These are phyloP conservation scores for Luffia ferchaultella DNA, from an alignment of 2,888 invertebrate genomes.

Conservation along the genomic window DNA sequence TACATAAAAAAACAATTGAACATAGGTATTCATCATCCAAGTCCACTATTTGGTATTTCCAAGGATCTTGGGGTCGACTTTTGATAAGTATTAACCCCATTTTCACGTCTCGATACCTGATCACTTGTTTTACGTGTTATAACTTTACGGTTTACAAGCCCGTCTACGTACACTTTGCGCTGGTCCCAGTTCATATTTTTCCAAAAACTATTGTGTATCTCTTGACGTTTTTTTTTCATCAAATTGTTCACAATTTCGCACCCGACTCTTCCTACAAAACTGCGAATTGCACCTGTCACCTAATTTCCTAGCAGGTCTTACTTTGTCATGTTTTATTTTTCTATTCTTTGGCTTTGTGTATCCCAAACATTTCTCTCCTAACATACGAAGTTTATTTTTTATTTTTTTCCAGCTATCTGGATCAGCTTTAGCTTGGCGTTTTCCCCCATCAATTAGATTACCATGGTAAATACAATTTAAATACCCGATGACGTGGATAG, in stretches of 20 bases:
- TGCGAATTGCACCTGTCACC: slow-evolving; percentile 12
- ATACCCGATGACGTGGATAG: slow-evolving; percentile 7
- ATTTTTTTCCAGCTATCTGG: slow-evolving; percentile 13
- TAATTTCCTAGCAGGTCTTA: slow-evolving; percentile 3
- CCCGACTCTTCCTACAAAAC: slow-evolving; percentile 14
- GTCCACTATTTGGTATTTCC: neutral
- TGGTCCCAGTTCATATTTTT: slow-evolving; percentile 18
- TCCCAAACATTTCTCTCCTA: slow-evolving; percentile 16
- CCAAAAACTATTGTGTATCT: slow-evolving; percentile 16
- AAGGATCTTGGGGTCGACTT: neutral
- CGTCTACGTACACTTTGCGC: slow-evolving; percentile 15
- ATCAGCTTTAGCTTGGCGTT: slow-evolving; percentile 11
- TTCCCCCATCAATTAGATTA: slow-evolving; percentile 11
- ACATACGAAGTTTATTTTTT: slow-evolving; percentile 13
- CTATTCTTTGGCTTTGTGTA: slow-evolving; percentile 10
- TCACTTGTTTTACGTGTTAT: slow-evolving; percentile 13
- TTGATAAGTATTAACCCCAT: neutral
- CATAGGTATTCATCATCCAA: neutral
- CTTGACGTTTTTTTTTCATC: slow-evolving; percentile 11
- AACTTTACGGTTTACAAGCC: slow-evolving; percentile 14
- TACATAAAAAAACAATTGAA: neutral
- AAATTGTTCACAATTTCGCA: slow-evolving; percentile 13
- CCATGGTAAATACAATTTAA: slow-evolving; percentile 2
- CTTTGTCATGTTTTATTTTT: slow-evolving; percentile 1
- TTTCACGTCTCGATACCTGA: slow-evolving; percentile 11